Evolutionary conservation across 2,888 invertebrate genomes (phyloP), one percentile per base, ranked within the genome.

Genomic region (Spilarctia lutea): DNA sequence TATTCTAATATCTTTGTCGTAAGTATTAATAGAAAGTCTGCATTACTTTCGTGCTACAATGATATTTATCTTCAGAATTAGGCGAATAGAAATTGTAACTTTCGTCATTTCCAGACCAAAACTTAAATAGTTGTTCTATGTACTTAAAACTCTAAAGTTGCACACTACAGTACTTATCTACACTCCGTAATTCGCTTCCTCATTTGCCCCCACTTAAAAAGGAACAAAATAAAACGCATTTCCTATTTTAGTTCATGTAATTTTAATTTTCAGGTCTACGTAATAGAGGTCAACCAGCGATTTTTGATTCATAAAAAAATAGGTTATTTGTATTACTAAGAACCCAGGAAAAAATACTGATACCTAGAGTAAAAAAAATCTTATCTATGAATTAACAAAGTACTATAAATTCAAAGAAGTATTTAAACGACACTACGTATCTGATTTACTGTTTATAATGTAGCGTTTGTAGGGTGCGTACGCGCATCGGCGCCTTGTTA

Each of bases 401-500:
- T 45, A 68, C 45, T 68, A 16, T 52, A 39, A 73, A 73, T 72
- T 67, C 13, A 35, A 65, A 63, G 69, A 72, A 70, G 10, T n/a
- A 76, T 72, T 77, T n/a, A 56, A 78, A 79, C 75, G 77, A 76
- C 78, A 52, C 27, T n/a, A 70, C 70, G 75, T 76, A 80, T 65
- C 65, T 83, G 81, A 76, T 83, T 77, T 82, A 82, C 84, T 84
- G 83, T 75, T 65, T 68, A 76, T 75, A 72, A 75, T 75, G 79
- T 24, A 79, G 72, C 73, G 77, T 78, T 74, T 67, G 79, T 80
- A 87, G 89, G 90, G 89, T 91, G 92, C 92, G 91, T 89, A 89
- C 87, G 89, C 90, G 91, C 90, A 76, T 81, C 75, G 90, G 87
- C 91, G 90, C 82, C 79, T 82, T 80, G 74, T 74, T 81, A 79